phyloP scores from a whole-genome alignment of 1,140 invertebrate species.

The Harlomillsia oculata region DNA sequence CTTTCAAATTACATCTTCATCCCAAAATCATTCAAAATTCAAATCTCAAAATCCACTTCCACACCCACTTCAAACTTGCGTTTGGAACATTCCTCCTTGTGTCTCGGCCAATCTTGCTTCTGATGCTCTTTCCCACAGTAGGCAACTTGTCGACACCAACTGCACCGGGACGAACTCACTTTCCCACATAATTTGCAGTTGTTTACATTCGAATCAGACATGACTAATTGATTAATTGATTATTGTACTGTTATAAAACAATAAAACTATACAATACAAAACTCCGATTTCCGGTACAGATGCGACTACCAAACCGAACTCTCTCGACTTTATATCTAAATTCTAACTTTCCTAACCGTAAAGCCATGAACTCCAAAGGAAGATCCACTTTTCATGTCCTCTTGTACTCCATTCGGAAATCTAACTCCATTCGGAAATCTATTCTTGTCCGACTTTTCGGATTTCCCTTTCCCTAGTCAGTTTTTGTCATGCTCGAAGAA shows the following conservation, averaged over 20 bases:
- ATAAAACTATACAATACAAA: no score
- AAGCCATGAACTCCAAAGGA: no score
- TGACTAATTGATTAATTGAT: no score
- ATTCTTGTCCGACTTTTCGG: no score
- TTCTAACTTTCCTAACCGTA: neutral
- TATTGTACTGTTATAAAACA: no score
- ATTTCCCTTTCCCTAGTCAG: no score
- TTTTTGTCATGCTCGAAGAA: no score
- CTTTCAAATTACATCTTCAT: neutral
- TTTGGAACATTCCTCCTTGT: slow-evolving; percentile 46
- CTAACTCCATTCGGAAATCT: no score
- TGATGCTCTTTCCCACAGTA: slow-evolving; percentile 74
- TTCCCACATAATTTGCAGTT: slow-evolving; percentile 30
- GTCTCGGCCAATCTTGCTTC: slow-evolving; percentile 60
- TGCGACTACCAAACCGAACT: no score
- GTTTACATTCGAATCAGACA: neutral
- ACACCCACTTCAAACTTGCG: slow-evolving; percentile 20
- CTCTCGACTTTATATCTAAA: neutral
- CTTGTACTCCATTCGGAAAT: no score
- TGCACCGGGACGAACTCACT: slow-evolving; percentile 46
- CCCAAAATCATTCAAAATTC: neutral
- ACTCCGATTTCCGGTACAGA: no score
- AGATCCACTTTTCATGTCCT: no score
- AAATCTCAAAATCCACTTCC: neutral
- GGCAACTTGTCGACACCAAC: slow-evolving; percentile 57